Evolutionary conservation across 2,888 invertebrate genomes (phyloP), one percentile per base, ranked within the genome.

Genomic region (Noctua fimbriata): DNA sequence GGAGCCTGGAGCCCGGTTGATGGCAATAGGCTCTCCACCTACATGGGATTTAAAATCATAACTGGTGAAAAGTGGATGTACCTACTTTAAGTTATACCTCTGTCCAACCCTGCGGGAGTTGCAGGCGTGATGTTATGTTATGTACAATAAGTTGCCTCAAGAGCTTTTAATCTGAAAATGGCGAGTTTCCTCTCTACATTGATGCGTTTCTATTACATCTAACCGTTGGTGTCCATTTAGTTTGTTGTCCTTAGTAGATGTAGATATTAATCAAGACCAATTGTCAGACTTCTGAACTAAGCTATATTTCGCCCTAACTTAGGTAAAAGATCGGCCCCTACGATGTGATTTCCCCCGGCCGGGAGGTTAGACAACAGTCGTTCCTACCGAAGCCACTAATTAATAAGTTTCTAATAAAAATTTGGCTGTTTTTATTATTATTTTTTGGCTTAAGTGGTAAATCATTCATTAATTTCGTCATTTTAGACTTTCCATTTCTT

Each of bases 301-400:
- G 18, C 32, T 41, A 21, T 1, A 32, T 14, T 71, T 52, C 18
- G 16, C 4, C n/a, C 9, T 49, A 66, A 28, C 18, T 28, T 12
- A 21, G 12, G 28, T 12, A 55, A 55, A n/a, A 76, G 36, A 49
- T 55, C 47, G 44, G 16, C n/a, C 21, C 2, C 18, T 72, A 41
- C 10, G 14, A 55, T 73, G 32, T 47, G 58, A 82, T 78, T 83
- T 79, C 79, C 60, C 52, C 28, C 1, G 73, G 41, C 28, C 18
- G 21, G 24, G 21, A 47, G 44, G 21, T 14, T 44, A 49, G 41
- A 32, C 58, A 32, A 24, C 60, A 44, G 81, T n/a, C 28, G 21
- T 21, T 49, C 16, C 14, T 21, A 44, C n/a, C 65, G n/a, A 76
- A 52, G 16, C 28, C 12, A 69, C 52, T 44, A 16, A 69, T 72